Percentiles rank a stretch among this genome's conserved stretches.
Evolutionary conservation across 2,113 vertebrate genomes (phyloP).

Genomic region (Nycticebus coucang): DNA sequence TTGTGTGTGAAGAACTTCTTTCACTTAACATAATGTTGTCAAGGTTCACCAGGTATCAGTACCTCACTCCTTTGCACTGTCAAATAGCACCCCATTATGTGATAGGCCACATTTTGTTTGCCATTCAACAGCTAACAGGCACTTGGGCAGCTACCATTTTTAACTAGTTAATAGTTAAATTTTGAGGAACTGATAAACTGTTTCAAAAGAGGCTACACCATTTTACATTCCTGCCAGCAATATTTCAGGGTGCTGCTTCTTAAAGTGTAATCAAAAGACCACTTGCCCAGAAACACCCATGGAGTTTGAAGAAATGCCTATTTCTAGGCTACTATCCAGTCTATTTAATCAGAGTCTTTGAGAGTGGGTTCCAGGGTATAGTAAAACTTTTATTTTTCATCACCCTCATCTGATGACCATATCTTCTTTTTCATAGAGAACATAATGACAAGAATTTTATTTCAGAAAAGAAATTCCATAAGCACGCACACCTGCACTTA

Average conservation of each 20-base stretch:
- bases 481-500: neutral
- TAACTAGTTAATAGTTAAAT: neutral
- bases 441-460: neutral
- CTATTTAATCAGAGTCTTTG: neutral
- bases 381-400: neutral
- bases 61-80: neutral
- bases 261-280: neutral
- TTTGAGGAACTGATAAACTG: neutral
- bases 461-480: neutral
- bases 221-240: neutral
- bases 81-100: neutral
- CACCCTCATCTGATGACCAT: neutral
- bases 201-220: neutral
- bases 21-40: neutral
- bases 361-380: neutral
- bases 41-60: neutral
- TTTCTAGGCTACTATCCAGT: neutral
- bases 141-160: neutral
- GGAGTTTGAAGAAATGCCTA: neutral
- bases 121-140: neutral
- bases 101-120: neutral
- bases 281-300: neutral
- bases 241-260: neutral
- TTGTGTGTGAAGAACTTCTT: no score
- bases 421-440: neutral